Evolutionary conservation across 2,888 invertebrate genomes (phyloP).

Genomic region (Cartodere bifasciata): DNA sequence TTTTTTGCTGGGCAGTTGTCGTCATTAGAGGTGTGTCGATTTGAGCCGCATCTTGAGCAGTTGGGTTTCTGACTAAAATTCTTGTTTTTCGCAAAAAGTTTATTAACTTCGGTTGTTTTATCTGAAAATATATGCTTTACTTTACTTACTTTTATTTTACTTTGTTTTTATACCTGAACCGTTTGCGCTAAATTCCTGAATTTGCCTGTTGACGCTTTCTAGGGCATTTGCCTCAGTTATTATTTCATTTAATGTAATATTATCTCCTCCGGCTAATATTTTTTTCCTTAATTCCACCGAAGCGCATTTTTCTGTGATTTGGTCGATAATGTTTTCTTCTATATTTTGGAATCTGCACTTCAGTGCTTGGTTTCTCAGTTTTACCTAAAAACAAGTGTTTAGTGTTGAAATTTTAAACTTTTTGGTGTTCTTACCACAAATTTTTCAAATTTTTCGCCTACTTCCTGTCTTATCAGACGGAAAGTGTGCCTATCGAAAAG

Average conservation of each 20-base stretch:
- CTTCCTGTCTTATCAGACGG: constrained; percentile 20
- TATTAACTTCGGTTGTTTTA: constrained; percentile 4
- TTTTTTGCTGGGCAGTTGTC: constrained; percentile 8
- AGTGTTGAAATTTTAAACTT: too few species aligned
- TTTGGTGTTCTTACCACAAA: too few species aligned
- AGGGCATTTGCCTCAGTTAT: constrained; percentile 14
- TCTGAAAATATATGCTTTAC: constrained; percentile 6
- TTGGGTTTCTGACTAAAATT: constrained; percentile 1
- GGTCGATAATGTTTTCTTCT: constrained; percentile 20
- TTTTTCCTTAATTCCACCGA: constrained; percentile 17
- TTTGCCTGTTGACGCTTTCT: constrained; percentile 14
- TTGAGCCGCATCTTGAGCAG: constrained; percentile 14
- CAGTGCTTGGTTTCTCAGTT: constrained; percentile 15
- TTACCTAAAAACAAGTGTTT: constrained; percentile 6
- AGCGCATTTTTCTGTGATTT: constrained; percentile 19
- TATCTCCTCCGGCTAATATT: constrained; percentile 13
- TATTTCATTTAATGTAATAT: constrained; percentile 13
- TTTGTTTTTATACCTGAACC: background rate
- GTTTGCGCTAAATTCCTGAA: constrained; percentile 5
- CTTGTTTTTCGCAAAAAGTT: constrained; percentile 4
- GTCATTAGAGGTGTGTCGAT: constrained; percentile 12
- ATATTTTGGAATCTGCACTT: constrained; percentile 13
- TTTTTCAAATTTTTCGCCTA: constrained; percentile 23
- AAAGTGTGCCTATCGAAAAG: constrained; percentile 23
- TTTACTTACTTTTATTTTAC: constrained; percentile 1